Evolutionary conservation across 2,888 invertebrate genomes (phyloP).

Genomic region (Epirrita christyi): DNA sequence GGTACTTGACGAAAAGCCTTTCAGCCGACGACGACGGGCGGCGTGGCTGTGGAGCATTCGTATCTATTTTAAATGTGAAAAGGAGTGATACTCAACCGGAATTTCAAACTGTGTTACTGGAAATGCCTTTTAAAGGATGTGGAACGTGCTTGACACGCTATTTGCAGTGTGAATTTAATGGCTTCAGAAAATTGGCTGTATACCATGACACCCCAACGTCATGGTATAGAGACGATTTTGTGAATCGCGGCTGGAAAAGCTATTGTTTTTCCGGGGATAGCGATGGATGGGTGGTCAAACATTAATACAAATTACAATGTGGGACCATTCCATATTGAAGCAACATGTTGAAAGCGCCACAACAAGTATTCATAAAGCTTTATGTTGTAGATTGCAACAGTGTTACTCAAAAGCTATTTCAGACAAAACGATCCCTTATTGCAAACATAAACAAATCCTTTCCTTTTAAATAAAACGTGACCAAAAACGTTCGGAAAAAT

Average conservation of each 20-base stretch:
- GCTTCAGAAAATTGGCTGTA: too few relatives aligned
- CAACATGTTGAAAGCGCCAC: too few relatives aligned
- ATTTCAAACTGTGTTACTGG: conserved; percentile 41
- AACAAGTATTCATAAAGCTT: background rate
- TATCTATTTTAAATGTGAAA: conserved; percentile 46
- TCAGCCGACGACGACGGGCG: conserved; percentile 41
- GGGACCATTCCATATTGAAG: too few relatives aligned
- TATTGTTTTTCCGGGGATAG: conserved; percentile 7
- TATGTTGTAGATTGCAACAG: background rate
- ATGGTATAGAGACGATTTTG: conserved; percentile 15
- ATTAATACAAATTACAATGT: background rate
- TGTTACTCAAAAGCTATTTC: background rate
- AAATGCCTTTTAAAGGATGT: conserved; percentile 31
- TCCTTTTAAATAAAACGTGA: background rate
- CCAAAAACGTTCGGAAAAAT: conserved; percentile 12
- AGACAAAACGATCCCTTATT: background rate
- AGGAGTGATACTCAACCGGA: conserved; percentile 34
- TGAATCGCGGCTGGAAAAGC: conserved; percentile 8
- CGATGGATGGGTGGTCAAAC: background rate
- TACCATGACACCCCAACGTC: too few relatives aligned
- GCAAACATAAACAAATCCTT: background rate
- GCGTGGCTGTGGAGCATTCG: conserved; percentile 36
- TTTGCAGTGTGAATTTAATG: conserved; percentile 28
- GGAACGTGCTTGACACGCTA: conserved; percentile 33
- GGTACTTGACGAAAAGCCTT: conserved; percentile 51